Evolutionary conservation across 1,140 invertebrate species (phyloP).

Genomic region (Trachymyrmex cornetzi): DNA sequence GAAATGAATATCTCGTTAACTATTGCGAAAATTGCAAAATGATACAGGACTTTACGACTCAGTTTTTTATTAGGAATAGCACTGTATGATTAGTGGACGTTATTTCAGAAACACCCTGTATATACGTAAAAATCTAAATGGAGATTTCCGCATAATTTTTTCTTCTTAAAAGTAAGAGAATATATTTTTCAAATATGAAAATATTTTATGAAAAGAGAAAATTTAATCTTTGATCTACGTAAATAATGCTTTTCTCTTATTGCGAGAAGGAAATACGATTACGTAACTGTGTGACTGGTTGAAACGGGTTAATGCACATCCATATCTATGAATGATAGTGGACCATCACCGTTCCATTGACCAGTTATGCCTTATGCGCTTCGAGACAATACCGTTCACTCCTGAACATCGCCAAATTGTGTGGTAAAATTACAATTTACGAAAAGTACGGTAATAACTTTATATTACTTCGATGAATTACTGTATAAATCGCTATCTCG

Average conservation of each 20-base stretch:
- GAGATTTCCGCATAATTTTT: not conserved
- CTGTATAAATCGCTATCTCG: not conserved
- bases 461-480: slow-evolving; percentile 17
- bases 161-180: not conserved
- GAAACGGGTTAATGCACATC: slow-evolving; percentile 23
- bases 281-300: not conserved
- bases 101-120: too few species aligned
- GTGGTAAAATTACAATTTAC: slow-evolving; percentile 49
- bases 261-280: not conserved
- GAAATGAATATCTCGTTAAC: too few species aligned
- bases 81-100: too few species aligned
- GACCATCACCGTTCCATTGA: slow-evolving; percentile 17
- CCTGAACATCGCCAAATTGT: slow-evolving; percentile 46
- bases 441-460: slow-evolving; percentile 43
- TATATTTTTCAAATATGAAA: not conserved
- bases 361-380: not conserved
- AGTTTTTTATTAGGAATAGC: too few species aligned
- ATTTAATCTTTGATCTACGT: not conserved
- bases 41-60: too few species aligned
- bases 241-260: not conserved
- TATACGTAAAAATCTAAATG: not conserved
- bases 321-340: slow-evolving; percentile 19
- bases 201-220: not conserved
- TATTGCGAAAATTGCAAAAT: too few species aligned
- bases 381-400: not conserved